phyloP scores from a whole-genome alignment of 2,797 vertebrate genomes.

The Rhynchonycteris naso region DNA sequence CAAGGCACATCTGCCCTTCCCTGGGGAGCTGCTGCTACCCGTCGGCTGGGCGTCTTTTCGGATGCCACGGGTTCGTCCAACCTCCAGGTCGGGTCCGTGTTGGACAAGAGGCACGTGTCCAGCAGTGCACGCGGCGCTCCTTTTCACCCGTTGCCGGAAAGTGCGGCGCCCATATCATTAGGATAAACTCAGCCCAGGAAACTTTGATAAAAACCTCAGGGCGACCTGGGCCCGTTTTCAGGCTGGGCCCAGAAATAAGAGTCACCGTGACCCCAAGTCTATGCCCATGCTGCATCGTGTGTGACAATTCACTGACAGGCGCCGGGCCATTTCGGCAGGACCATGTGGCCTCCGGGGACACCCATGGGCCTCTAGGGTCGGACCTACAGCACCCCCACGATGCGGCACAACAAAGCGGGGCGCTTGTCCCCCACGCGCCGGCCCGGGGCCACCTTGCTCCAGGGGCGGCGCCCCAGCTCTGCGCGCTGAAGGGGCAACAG shows the following conservation, averaged over 20 bases:
- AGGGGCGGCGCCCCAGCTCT: not conserved
- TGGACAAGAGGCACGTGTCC: not conserved
- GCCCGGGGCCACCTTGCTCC: not conserved
- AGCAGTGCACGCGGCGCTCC: rapidly evolving
- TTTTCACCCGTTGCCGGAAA: not conserved
- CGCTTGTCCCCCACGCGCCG: not conserved
- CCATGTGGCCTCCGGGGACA: conserved; percentile 16
- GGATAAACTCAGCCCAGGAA: not conserved
- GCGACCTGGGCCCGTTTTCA: not conserved
- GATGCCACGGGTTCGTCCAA: not conserved
- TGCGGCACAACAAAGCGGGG: not conserved
- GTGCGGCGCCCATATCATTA: not conserved
- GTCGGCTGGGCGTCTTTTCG: not conserved
- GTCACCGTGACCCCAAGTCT: not conserved
- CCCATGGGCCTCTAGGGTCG: not conserved
- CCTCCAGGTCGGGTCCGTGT: not conserved
- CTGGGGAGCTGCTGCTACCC: not conserved
- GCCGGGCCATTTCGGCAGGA: not conserved
- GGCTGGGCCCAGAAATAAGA: not conserved
- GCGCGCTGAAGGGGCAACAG: not conserved
- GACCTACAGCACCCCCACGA: not conserved
- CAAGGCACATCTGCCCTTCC: not conserved
- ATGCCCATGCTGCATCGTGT: not conserved
- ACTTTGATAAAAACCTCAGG: not conserved
- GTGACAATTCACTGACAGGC: not conserved